Percentiles rank a stretch among this genome's conserved stretches.
These are phyloP conservation scores for Thalassophryne amazonica DNA, from an alignment of 2,797 vertebrate species.

Conservation along the genomic window DNA sequence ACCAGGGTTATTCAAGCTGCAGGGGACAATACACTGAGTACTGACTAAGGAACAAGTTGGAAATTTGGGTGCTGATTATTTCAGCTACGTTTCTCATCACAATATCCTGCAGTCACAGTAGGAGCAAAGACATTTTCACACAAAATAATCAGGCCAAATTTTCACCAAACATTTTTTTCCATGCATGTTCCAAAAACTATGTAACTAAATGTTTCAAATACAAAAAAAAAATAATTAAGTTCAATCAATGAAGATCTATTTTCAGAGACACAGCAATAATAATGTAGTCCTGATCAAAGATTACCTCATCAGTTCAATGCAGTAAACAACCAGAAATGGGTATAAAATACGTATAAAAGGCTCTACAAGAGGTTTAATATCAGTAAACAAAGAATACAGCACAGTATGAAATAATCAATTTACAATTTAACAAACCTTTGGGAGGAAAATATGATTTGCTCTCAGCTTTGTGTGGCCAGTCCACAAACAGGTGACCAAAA, in stretches of 20 bases:
- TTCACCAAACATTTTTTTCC: too few species aligned
- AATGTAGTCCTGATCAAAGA: too few species aligned
- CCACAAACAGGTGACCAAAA: constrained; percentile 98
- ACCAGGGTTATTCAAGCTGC: constrained; percentile 27
- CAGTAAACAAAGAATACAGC: background rate
- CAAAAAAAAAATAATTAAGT: too few species aligned
- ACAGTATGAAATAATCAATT: background rate
- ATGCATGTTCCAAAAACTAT: too few species aligned
- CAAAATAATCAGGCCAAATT: constrained; percentile 11
- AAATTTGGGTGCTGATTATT: constrained; percentile 18
- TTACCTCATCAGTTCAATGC: too few species aligned
- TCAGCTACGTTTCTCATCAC: constrained; percentile 16
- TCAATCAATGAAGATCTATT: too few species aligned
- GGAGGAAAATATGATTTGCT: constrained; percentile 99
- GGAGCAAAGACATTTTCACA: constrained; percentile 30
- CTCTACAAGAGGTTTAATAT: background rate
- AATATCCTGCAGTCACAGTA: constrained; percentile 18
- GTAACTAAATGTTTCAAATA: constrained; percentile 16
- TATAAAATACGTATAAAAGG: background rate
- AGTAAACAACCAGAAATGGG: background rate
- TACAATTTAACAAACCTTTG: constrained; percentile 82
- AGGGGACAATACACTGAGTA: background rate
- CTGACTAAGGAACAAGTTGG: constrained; percentile 19
- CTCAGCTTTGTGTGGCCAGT: constrained; percentile 99
- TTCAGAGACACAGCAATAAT: background rate